phyloP scores from a whole-genome alignment of 2,113 vertebrate species.

The Entosphenus tridentatus region DNA sequence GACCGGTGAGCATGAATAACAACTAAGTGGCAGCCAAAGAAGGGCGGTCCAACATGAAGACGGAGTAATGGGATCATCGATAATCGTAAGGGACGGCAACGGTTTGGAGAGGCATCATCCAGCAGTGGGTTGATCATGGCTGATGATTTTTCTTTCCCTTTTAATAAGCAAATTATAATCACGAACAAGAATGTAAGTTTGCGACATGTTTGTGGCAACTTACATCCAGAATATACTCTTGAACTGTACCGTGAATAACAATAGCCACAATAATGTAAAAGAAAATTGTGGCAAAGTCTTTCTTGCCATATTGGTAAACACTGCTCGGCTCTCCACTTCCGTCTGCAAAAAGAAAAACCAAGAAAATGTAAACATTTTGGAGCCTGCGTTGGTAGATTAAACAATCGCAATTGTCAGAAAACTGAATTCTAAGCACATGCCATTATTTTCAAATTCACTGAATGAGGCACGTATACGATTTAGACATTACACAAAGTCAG shows the following conservation, averaged over 20 bases:
- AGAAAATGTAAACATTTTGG: conserved; percentile 1
- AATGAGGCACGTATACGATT: too few species aligned
- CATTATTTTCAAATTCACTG: too few species aligned
- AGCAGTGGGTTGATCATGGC: neutral
- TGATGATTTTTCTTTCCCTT: neutral
- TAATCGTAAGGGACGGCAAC: too few species aligned
- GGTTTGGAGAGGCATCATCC: too few species aligned
- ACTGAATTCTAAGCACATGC: neutral
- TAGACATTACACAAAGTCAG: too few species aligned
- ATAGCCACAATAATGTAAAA: conserved; percentile 81
- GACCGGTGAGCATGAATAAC: too few species aligned
- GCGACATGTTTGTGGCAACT: conserved; percentile 19
- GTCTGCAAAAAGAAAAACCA: conserved; percentile 26
- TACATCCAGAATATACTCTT: conserved; percentile 82
- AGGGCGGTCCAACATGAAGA: too few species aligned
- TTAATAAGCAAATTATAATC: neutral
- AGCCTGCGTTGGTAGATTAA: neutral
- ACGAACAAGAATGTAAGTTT: neutral
- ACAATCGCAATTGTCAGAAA: neutral
- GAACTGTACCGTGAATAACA: conserved; percentile 75
- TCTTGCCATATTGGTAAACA: conserved; percentile 67
- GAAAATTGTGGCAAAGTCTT: conserved; percentile 60
- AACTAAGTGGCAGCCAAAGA: too few species aligned
- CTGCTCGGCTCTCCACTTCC: conserved; percentile 40
- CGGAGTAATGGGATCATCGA: too few species aligned